A percentile compares a stretch with the other conserved stretches of the same genome.
Evolutionary conservation across 1,140 invertebrate genomes (phyloP).

Genomic region (Eufriesea mexicana): DNA sequence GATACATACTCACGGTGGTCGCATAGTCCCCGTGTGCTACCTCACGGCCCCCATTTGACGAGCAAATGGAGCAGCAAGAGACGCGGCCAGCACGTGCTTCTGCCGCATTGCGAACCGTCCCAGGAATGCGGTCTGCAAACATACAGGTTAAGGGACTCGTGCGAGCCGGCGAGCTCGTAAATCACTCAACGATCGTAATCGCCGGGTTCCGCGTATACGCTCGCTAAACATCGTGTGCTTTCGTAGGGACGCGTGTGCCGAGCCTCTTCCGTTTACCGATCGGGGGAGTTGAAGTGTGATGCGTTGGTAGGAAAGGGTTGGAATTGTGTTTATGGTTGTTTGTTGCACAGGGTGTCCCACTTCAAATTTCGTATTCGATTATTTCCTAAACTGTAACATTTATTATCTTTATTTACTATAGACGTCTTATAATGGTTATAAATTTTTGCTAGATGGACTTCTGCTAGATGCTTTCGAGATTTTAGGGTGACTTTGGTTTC

Average conservation of each 20-base stretch:
- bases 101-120: slow-evolving; percentile 35
- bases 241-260: neutral
- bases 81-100: slow-evolving; percentile 39
- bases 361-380: no score
- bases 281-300: no score
- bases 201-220: slow-evolving; percentile 23
- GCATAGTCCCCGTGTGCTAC: slow-evolving; percentile 1
- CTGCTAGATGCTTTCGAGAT: no score
- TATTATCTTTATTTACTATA: no score
- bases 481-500: no score
- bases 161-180: slow-evolving; percentile 48
- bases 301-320: no score
- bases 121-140: slow-evolving; percentile 57
- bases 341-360: no score
- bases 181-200: slow-evolving; percentile 60
- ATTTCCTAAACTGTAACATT: no score
- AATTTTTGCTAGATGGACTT: no score
- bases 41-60: slow-evolving; percentile 5
- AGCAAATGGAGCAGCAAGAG: slow-evolving; percentile 46
- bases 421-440: no score
- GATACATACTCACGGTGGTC: slow-evolving; percentile 8
- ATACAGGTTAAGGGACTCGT: slow-evolving; percentile 52
- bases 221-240: slow-evolving; percentile 29
- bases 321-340: no score
- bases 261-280: neutral